Conservation (phyloP, 2,113 vertebrate species). For the Zapus hudsonius region DNA sequence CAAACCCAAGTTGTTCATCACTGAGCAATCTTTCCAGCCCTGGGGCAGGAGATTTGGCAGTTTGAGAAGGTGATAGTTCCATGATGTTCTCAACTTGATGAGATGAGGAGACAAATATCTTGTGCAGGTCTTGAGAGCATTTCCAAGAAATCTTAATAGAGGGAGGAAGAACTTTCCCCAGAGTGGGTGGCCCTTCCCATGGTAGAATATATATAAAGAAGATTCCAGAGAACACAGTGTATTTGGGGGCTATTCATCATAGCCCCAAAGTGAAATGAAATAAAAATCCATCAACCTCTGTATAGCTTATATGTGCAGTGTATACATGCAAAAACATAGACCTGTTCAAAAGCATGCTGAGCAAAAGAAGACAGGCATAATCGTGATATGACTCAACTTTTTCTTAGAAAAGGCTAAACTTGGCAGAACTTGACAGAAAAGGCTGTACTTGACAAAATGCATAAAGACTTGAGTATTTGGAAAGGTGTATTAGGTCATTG, state of each 20-base stretch:
- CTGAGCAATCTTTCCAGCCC: too few species aligned
- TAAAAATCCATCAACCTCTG: not conserved
- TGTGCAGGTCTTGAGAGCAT: too few species aligned
- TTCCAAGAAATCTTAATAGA: too few species aligned
- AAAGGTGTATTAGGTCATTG: not conserved
- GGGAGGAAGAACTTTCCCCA: too few species aligned
- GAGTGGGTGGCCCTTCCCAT: too few species aligned
- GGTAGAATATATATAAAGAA: too few species aligned
- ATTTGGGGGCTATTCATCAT: not conserved
- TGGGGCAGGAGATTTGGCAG: too few species aligned
- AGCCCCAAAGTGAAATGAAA: not conserved
- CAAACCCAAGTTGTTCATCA: too few species aligned
- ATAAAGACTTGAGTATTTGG: not conserved
- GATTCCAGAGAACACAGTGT: too few species aligned
- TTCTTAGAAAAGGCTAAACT: not conserved
- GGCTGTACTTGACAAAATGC: not conserved
- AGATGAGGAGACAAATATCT: not conserved
- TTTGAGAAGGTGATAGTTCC: too few species aligned
- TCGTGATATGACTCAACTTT: not conserved
- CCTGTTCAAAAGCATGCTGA: not conserved
- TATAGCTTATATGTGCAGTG: not conserved
- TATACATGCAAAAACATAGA: not conserved
- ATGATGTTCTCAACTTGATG: too few species aligned
- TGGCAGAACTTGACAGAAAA: not conserved
- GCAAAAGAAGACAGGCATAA: not conserved